Evolutionary conservation across 1,140 invertebrate genomes (phyloP).

Genomic region (Procambarus virginalis): DNA sequence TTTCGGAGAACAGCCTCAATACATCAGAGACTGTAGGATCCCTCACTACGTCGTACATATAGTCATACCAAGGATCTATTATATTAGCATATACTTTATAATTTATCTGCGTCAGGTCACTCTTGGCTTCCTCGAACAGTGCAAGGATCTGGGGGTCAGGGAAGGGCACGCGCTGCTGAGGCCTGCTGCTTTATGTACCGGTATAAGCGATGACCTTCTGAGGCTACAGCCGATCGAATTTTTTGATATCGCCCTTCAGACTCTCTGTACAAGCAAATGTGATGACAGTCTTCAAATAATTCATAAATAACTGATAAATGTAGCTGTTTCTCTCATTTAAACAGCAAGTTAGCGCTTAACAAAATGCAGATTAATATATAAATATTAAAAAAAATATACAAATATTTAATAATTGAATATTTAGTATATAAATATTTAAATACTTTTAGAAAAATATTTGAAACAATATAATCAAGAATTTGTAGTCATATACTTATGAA

Average conservation of each 20-base stretch:
- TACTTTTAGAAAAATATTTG: no score
- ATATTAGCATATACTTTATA: not conserved
- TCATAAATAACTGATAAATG: not conserved
- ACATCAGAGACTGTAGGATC: not conserved
- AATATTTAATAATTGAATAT: no score
- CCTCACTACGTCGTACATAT: not conserved
- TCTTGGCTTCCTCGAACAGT: not conserved
- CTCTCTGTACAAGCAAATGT: not conserved
- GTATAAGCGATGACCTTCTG: not conserved
- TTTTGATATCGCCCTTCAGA: not conserved
- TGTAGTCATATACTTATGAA: no score
- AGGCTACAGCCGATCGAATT: not conserved
- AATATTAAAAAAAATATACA: not conserved
- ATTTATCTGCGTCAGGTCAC: not conserved
- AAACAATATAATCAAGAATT: no score
- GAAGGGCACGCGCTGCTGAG: not conserved
- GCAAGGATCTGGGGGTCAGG: constrained; percentile 12
- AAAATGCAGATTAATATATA: not conserved
- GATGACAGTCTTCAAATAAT: not conserved
- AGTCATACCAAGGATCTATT: not conserved
- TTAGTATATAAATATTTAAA: no score
- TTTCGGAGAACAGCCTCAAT: not conserved
- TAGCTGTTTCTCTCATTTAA: not conserved
- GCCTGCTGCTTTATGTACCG: constrained; percentile 14
- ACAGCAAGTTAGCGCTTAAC: not conserved